These are phyloP conservation scores for Pitangus sulphuratus DNA, from an alignment of 2,797 vertebrate genomes.

Conservation along the genomic window DNA sequence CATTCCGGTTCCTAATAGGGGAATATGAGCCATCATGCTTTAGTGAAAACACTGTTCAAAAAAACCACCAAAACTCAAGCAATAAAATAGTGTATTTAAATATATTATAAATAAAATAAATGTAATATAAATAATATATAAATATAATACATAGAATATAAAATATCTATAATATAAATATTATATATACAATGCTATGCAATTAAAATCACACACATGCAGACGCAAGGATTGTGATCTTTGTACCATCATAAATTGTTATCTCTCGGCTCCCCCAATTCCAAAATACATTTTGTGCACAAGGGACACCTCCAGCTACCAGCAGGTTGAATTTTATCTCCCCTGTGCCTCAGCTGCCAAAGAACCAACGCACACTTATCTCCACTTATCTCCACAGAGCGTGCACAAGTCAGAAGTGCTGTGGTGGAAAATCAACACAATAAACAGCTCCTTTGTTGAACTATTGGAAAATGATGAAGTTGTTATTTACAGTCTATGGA, in stretches of 20 bases:
- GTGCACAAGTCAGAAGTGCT: neutral
- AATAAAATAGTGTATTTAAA: neutral
- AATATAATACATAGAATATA: too few species aligned
- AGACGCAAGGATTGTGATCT: accelerated
- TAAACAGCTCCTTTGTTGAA: neutral
- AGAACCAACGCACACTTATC: neutral
- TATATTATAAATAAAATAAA: neutral
- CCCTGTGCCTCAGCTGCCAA: neutral
- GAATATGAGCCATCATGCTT: neutral
- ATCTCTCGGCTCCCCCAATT: neutral
- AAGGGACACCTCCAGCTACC: neutral
- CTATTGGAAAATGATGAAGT: neutral
- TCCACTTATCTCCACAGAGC: neutral
- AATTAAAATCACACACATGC: neutral
- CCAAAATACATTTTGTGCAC: neutral
- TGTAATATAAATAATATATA: too few species aligned
- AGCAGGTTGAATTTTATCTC: neutral
- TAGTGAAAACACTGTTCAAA: neutral
- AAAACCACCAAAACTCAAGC: neutral
- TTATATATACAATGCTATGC: neutral
- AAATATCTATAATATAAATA: too few species aligned
- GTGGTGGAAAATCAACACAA: neutral
- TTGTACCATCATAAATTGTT: neutral
- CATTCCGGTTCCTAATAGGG: accelerated
- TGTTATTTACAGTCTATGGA: neutral